Percentiles rank a stretch among this genome's conserved stretches.
Evolutionary conservation across 2,888 invertebrate genomes (phyloP).

Genomic region (Apamea crenata): DNA sequence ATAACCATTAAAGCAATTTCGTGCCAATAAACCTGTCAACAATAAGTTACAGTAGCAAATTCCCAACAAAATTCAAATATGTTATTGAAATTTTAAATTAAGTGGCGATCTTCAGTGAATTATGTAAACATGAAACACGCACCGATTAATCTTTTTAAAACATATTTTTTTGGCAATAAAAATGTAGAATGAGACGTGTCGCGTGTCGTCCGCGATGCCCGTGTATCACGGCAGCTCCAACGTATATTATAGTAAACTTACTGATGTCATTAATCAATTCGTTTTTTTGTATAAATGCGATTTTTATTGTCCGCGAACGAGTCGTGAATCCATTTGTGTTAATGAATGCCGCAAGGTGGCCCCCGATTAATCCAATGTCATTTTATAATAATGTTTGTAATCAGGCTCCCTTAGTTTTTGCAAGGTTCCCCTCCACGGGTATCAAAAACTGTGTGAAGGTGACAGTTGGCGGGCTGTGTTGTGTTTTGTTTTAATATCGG

Average conservation of each 20-base stretch:
- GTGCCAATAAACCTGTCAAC: slow-evolving; percentile 51
- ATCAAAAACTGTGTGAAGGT: slow-evolving; percentile 75
- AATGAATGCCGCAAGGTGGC: slow-evolving; percentile 87
- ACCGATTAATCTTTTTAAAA: slow-evolving; percentile 48
- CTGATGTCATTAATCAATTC: slow-evolving; percentile 86
- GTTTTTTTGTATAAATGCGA: slow-evolving; percentile 84
- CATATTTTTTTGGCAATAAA: slow-evolving; percentile 54
- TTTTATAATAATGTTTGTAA: slow-evolving; percentile 81
- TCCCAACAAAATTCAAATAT: slow-evolving; percentile 59
- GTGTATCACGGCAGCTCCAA: slow-evolving; percentile 52
- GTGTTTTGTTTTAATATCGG: slow-evolving; percentile 65
- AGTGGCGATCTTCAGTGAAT: slow-evolving; percentile 43
- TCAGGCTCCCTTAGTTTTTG: slow-evolving; percentile 74
- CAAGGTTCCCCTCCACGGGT: slow-evolving; percentile 59
- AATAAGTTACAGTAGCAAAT: slow-evolving; percentile 46
- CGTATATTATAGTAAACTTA: slow-evolving; percentile 61
- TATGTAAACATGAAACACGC: slow-evolving; percentile 54
- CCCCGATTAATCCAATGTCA: slow-evolving; percentile 85
- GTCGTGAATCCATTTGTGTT: slow-evolving; percentile 84
- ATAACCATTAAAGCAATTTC: slow-evolving; percentile 42
- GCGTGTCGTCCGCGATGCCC: slow-evolving; percentile 50
- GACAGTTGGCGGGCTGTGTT: slow-evolving; percentile 70
- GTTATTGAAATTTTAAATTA: slow-evolving; percentile 49
- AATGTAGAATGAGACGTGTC: slow-evolving; percentile 33
- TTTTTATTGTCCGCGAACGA: slow-evolving; percentile 85